phyloP scores from a whole-genome alignment of 2,113 vertebrate species.

The Noctilio leporinus region DNA sequence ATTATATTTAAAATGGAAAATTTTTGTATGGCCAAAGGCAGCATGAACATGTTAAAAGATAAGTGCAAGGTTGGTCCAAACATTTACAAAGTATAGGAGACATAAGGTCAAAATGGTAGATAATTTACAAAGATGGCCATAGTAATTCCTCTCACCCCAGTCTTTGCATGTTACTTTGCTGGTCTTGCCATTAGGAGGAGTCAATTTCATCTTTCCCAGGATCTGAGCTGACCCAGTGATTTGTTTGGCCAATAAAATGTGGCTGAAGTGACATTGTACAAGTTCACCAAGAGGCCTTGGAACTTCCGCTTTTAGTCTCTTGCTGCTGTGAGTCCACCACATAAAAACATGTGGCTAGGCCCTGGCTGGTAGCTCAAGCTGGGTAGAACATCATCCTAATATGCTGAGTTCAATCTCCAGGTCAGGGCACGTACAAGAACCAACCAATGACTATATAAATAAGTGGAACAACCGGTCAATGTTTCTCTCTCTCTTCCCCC shows the following conservation, averaged over 20 bases:
- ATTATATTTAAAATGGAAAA: not conserved
- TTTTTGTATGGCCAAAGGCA: not conserved
- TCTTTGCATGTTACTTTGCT: not conserved
- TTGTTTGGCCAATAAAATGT: not conserved
- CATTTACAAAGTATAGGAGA: not conserved
- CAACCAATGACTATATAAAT: too few relatives aligned
- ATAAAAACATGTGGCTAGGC: not conserved
- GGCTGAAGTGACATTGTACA: not conserved
- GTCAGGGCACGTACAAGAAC: too few relatives aligned
- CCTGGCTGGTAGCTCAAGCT: too few relatives aligned
- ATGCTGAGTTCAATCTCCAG: too few relatives aligned
- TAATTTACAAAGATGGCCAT: not conserved
- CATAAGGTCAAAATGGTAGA: not conserved
- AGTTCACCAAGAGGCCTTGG: not conserved
- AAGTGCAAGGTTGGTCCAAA: not conserved
- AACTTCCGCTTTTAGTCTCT: not conserved
- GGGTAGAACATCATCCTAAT: too few relatives aligned
- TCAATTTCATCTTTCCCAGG: not conserved
- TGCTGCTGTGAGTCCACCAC: not conserved
- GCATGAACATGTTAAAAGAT: not conserved
- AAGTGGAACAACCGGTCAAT: too few relatives aligned
- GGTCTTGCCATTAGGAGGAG: not conserved
- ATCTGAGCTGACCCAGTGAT: not conserved
- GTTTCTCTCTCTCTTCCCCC: too few relatives aligned
- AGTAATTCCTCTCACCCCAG: not conserved